Percentiles rank a stretch among this genome's conserved stretches.
Conservation (phyloP, 2,888 invertebrate species). For the Rapana venosa region DNA sequence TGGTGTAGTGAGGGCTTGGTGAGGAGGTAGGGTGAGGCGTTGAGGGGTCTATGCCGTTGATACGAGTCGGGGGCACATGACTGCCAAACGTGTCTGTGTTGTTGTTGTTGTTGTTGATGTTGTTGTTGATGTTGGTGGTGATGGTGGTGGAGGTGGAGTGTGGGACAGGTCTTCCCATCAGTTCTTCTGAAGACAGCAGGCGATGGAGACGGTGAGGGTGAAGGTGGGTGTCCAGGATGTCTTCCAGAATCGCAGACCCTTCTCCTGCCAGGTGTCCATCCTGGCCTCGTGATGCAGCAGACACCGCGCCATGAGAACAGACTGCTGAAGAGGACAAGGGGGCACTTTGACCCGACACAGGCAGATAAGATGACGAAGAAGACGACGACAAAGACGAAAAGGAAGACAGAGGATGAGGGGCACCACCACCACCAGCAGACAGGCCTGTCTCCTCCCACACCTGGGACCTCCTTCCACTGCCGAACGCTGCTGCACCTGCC, state of each 20-base stretch:
- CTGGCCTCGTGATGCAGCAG: background rate
- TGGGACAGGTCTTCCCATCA: background rate
- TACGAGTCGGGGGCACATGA: background rate
- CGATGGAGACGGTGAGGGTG: background rate
- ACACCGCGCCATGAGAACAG: background rate
- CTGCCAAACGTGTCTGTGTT: background rate
- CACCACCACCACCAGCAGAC: too few relatives aligned
- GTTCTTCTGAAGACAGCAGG: background rate
- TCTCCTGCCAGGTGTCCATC: background rate
- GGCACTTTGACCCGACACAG: background rate
- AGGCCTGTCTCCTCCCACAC: background rate
- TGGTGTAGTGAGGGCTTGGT: background rate
- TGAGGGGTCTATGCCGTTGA: background rate
- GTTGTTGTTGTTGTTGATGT: background rate
- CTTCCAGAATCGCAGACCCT: background rate
- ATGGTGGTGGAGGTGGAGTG: too few relatives aligned
- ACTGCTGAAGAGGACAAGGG: background rate
- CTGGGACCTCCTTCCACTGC: background rate
- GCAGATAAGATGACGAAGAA: background rate
- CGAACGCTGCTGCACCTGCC: background rate
- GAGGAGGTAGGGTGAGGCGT: background rate
- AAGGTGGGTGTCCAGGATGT: background rate
- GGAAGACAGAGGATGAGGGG: background rate
- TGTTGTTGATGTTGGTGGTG: background rate
- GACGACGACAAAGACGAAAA: background rate